Evolutionary conservation across 2,888 invertebrate species (phyloP).

Genomic region (Calliphora vomitoria): DNA sequence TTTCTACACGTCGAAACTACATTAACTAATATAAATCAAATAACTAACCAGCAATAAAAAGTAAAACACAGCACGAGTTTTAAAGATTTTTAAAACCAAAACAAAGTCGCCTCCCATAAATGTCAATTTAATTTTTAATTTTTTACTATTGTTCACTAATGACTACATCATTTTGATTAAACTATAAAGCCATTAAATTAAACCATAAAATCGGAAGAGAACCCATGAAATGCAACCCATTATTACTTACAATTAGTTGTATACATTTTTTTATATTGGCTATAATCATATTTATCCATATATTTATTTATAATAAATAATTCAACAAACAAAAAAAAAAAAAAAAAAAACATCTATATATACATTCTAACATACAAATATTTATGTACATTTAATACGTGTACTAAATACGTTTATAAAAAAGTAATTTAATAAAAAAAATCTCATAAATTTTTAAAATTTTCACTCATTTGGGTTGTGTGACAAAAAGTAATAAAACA

Average conservation of each 20-base stretch:
- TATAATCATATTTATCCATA: neutral
- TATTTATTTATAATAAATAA: constrained; percentile 8
- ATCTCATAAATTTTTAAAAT: constrained; percentile 1
- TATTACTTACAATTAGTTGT: neutral
- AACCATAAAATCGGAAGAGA: neutral
- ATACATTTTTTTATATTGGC: neutral
- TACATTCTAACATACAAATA: too few species aligned
- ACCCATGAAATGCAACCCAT: neutral
- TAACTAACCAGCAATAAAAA: neutral
- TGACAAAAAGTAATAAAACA: constrained; percentile 36
- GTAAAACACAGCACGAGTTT: neutral
- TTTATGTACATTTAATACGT: too few species aligned
- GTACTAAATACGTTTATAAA: neutral
- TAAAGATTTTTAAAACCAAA: neutral
- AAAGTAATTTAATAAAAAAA: constrained; percentile 43
- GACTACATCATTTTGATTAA: neutral
- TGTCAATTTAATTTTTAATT: neutral
- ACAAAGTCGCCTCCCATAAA: neutral
- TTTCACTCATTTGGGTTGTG: neutral
- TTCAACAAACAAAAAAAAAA: neutral
- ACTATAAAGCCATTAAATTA: neutral
- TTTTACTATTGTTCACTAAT: neutral
- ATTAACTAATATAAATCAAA: neutral
- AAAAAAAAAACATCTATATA: neutral
- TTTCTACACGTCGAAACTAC: neutral